Conservation (phyloP, 2,888 invertebrate genomes). For the Resseliella maxima region DNA sequence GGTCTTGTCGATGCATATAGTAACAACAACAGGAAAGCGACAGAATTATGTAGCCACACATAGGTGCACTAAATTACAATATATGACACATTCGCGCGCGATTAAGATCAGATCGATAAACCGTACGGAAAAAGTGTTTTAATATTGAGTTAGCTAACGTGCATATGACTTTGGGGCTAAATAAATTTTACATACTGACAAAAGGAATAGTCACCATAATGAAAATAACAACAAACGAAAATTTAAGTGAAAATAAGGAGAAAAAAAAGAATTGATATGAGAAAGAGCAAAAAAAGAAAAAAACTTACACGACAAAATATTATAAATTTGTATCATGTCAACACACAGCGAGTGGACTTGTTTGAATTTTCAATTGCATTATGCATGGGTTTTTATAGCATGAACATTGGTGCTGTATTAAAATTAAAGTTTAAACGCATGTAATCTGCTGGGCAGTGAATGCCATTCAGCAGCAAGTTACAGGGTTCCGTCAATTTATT, state of each 20-base stretch:
- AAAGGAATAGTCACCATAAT: background rate
- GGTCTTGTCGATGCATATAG: background rate
- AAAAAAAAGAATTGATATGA: background rate
- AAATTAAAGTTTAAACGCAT: conserved; percentile 52
- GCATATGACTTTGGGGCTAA: conserved; percentile 22
- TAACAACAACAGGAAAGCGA: background rate
- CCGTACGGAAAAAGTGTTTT: conserved; percentile 21
- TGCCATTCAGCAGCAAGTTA: conserved; percentile 14
- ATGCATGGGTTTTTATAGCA: conserved; percentile 33
- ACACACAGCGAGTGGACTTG: background rate
- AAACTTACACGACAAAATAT: conserved; percentile 1
- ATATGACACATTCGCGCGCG: conserved; percentile 39
- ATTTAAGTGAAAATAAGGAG: background rate
- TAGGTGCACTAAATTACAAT: conserved; percentile 44
- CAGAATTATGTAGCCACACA: conserved; percentile 12
- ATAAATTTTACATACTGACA: background rate
- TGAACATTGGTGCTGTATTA: conserved; percentile 34
- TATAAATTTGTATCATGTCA: conserved; percentile 43
- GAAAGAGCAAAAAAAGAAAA: too few species aligned
- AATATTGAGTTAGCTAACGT: conserved; percentile 30
- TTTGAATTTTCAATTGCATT: conserved; percentile 41
- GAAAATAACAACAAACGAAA: background rate
- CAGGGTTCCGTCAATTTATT: background rate
- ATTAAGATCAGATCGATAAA: conserved; percentile 44
- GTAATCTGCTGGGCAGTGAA: conserved; percentile 27